Base-by-base conservation (phyloP, 2,113 vertebrate genomes). In the Pitta sordida region DNA sequence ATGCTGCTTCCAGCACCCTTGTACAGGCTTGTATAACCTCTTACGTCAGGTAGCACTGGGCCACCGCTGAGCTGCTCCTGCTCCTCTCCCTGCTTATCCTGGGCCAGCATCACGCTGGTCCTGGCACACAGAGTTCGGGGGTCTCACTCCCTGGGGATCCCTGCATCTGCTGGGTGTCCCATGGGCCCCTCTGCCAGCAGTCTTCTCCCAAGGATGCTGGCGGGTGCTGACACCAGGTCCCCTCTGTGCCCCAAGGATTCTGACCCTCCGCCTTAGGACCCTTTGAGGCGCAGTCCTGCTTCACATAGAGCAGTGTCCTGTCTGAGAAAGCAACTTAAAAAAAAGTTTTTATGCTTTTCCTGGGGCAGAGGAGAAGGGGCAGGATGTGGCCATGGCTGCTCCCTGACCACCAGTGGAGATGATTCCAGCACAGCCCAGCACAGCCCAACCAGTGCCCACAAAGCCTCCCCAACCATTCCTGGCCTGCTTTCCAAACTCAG, bases 291-390 rank as follows among this genome's bases (percentile, higher is more conserved):
- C 8, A 29, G 12, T 37, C 11, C 23, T 55, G 43, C 20, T n/a
- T 63, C 74, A 46, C 51, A 37, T 0, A 0, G 36, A 68, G n/a
- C 27, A 52, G 32, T 21, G 21, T 5, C 6, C 8, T 4, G 1
- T 20, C 36, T 67, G 48, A 64, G 48, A 84, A 86, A 71, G 11
- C 15, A 84, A 36, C 8, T 7, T 9, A 6, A 7, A 3, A 6
- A 59, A 23, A 44, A 21, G 13, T 2, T 43, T 64, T 46, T 8
- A 11, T 37, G 23, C 32, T 76, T 68, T 62, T 55, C 32, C 13
- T 21, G 32, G 20, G 44, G 41, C 6, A 83, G 34, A 76, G 41
- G 4, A 83, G 29, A 84, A 26, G 21, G 12, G 15, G 27, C 49
- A 88, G 55, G 62, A 87, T 63, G 55, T 6, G 2, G 43, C 48